These are phyloP conservation scores for Heteronetta atricapilla DNA, from an alignment of 2,113 vertebrate species.

Conservation along the genomic window DNA sequence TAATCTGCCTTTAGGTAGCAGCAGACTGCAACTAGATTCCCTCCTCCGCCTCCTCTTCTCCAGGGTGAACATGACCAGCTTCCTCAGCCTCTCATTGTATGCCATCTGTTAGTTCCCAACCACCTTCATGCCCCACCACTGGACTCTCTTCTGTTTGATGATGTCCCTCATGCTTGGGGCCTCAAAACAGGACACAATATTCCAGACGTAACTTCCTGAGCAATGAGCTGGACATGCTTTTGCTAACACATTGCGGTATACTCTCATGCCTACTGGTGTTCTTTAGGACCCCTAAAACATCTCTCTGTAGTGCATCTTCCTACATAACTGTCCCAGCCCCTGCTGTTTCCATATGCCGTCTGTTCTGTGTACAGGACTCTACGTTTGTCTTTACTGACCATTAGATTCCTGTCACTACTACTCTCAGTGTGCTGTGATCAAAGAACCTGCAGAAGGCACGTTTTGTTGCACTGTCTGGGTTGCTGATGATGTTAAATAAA, in stretches of 20 bases:
- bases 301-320: background rate
- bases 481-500: background rate
- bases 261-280: background rate
- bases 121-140: background rate
- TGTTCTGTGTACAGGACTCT: background rate
- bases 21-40: background rate
- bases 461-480: background rate
- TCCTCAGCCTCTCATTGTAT: background rate
- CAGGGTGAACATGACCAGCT: background rate
- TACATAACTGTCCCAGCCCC: background rate
- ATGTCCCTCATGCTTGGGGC: rapidly evolving
- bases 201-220: background rate
- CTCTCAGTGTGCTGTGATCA: background rate
- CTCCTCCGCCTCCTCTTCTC: background rate
- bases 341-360: background rate
- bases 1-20: background rate
- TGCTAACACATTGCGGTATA: background rate
- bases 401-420: background rate
- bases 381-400: background rate
- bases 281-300: background rate
- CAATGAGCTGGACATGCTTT: background rate
- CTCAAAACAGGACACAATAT: background rate
- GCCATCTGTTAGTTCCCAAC: background rate
- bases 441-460: background rate
- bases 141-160: background rate